phyloP scores from a whole-genome alignment of 2,113 vertebrate species.

The Scomber japonicus region DNA sequence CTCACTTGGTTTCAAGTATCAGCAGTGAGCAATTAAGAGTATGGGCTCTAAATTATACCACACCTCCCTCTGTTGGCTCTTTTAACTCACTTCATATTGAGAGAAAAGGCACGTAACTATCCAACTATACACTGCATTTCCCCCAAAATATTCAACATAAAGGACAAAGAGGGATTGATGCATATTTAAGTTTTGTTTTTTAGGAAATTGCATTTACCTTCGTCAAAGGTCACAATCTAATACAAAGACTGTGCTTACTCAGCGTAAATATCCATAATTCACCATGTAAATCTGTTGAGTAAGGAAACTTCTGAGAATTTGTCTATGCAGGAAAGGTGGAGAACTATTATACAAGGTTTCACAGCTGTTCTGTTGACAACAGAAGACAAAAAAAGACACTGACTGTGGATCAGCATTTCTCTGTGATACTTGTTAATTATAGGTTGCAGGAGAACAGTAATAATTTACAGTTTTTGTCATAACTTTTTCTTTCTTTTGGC shows the following conservation, averaged over 20 bases:
- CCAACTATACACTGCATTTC: background rate
- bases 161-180: background rate
- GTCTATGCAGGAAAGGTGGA: background rate
- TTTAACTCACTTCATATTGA: constrained; percentile 10
- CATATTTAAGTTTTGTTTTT: background rate
- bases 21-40: background rate
- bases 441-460: background rate
- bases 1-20: constrained; percentile 14
- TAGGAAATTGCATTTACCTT: constrained; percentile 1
- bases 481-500: constrained; percentile 1
- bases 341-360: background rate
- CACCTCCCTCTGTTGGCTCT: constrained; percentile 60
- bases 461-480: background rate
- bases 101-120: background rate
- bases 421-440: background rate
- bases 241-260: constrained; percentile 4
- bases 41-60: constrained; percentile 25
- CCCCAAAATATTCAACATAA: background rate
- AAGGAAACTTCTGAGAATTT: constrained; percentile 12
- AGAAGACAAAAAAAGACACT: background rate
- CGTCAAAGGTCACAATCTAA: background rate
- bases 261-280: constrained; percentile 11
- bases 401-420: constrained; percentile 14
- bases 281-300: constrained; percentile 23
- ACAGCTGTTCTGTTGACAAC: background rate